Evolutionary conservation across 1,140 invertebrate genomes (phyloP), one percentile per base, ranked within the genome.

Genomic region (Drosophila trapezifrons): DNA sequence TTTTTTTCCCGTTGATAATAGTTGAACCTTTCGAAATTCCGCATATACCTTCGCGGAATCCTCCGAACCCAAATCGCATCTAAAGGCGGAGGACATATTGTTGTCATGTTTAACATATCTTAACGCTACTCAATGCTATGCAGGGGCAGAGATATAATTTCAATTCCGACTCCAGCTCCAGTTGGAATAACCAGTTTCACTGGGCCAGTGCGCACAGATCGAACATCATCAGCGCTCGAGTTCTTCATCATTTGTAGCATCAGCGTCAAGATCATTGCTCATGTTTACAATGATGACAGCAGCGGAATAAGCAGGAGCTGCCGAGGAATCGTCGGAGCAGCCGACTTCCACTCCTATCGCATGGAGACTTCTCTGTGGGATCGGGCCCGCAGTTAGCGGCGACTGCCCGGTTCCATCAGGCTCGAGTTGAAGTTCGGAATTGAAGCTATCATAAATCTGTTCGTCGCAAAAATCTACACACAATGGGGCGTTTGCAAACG

Each of bases 191-290:
- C 75, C 76, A 74, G 76, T 72, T 78, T 42, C 37, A 13, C 22
- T 35, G 35, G 42, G 29, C 38, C 51, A 40, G 54, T 22, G 65
- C 25, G 47, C 63, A 27, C 62, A 72, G 77, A 70, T 78, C 80
- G 66, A 78, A 71, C 66, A 89, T 89, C 80, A 84, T 80, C 79
- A 79, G 74, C 55, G 72, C 42, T 65, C 84, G 78, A 90, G 87
- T 90, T 91, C 81, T 91, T 91, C 90, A 91, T 91, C 90, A 91
- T 91, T 91, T 91, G 90, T 91, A 90, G 90, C 83, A 91, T 91
- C 90, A 91, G 90, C 90, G 90, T 91, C 90, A 91, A 90, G 83
- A 91, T 89, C 83, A 91, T 91, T 91, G 90, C 90, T 91, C 90
- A 91, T 91, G 90, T 91, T 91, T 91, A 91, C 78, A 90, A 91